Base-by-base conservation (phyloP, 2,888 invertebrate genomes). In the Omphaloscelis lunosa region DNA sequence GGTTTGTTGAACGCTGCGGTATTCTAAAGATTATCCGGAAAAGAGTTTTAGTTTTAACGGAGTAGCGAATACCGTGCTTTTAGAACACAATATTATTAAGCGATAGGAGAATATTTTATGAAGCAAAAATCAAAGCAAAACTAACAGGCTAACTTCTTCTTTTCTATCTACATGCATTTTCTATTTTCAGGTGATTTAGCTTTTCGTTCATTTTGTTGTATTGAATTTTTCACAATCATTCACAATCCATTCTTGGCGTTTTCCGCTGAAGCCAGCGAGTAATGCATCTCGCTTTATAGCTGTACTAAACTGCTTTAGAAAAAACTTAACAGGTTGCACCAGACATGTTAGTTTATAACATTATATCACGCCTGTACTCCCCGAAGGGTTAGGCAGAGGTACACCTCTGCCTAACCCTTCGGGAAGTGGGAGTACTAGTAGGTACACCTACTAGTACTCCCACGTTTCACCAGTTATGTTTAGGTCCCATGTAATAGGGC, bases 201-300 rank as follows among this genome's bases (percentile, higher is more conserved):
- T 34, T 61, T 63, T 63, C n/a, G n/a, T 39, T n/a, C 8, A n/a
- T n/a, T 63, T 63, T 39, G n/a, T 34, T 23, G 12, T 12, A 23
- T 34, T 39, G n/a, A 39, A 39, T 39, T 77, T 45, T 62, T 29
- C 20, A 29, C 41, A 61, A 75, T 39, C 48, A 62, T 15, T 23
- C 20, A 48, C 48, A 53, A 66, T 80, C 61, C 48, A 66, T 56
- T 15, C 69, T 34, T 15, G 45, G 27, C 17, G 34, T n/a, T 51
- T 77, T 59, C 45, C 9, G 29, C 53, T 70, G 59, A 69, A 53
- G n/a, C 34, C 56, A 56, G 78, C 45, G 39, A 41, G 62, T 51
- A n/a, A 45, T 72, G 39, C 67, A 72, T 67, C 72, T 56, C 17
- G 20, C 17, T 72, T 51, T 39, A 51, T 58, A 41, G 51, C 66